phyloP scores from a whole-genome alignment of 1,140 invertebrate genomes.

The Potamilus streckersoni region DNA sequence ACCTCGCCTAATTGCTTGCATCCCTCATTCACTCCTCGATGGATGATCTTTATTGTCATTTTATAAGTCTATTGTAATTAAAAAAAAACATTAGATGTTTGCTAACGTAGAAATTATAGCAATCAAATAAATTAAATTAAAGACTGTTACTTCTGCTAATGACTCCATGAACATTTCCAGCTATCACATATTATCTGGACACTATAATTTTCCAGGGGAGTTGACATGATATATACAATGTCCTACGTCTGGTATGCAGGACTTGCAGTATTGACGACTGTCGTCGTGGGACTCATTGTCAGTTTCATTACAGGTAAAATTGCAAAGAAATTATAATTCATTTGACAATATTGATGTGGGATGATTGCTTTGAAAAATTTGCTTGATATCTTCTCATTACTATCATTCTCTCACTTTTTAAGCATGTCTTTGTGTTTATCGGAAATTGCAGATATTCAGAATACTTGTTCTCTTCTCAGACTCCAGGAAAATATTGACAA shows the following conservation, averaged over 20 bases:
- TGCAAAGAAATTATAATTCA: neutral
- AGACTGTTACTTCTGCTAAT: neutral
- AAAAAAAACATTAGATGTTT: neutral
- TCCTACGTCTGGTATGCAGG: constrained; percentile 89
- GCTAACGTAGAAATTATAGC: neutral
- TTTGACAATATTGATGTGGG: neutral
- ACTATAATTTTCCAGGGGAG: constrained; percentile 22
- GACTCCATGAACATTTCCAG: neutral
- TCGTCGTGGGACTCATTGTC: constrained; percentile 77
- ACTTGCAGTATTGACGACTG: constrained; percentile 76
- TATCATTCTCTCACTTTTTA: no score
- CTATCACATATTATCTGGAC: neutral
- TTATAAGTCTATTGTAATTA: neutral
- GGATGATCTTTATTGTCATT: neutral
- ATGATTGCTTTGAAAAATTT: neutral
- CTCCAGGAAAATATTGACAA: neutral
- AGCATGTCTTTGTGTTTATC: neutral
- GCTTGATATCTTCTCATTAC: no score
- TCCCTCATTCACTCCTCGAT: no score
- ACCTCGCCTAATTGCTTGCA: no score
- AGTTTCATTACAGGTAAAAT: constrained; percentile 76
- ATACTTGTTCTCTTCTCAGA: neutral
- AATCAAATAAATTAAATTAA: neutral
- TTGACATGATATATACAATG: constrained; percentile 73
- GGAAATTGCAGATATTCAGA: neutral